Conservation (phyloP, 2,888 invertebrate genomes). For the Linnaemya tessellans region DNA sequence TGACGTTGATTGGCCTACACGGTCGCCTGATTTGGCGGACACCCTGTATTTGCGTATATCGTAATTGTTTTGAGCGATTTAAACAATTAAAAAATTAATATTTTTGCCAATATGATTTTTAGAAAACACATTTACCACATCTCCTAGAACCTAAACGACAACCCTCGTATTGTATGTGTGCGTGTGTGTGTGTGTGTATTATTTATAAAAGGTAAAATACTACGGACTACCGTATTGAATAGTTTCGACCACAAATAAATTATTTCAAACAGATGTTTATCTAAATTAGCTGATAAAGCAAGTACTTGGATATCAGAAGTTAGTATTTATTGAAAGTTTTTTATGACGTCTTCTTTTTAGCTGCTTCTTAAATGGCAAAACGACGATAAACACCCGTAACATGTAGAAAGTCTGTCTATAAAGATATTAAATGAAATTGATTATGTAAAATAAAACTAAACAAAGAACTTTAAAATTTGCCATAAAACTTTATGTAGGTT, state of each 20-base stretch:
- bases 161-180: slow-evolving; percentile 3
- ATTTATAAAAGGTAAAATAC: slow-evolving; percentile 36
- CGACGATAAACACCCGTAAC: neutral
- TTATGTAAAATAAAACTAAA: neutral
- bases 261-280: slow-evolving; percentile 65
- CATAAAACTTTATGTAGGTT: slow-evolving; percentile 14
- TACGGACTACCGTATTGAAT: slow-evolving; percentile 15
- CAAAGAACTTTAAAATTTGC: slow-evolving; percentile 10
- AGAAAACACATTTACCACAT: neutral
- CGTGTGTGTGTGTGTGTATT: slow-evolving; percentile 29
- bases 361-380: neutral
- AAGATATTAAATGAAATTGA: slow-evolving; percentile 1
- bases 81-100: too few species aligned
- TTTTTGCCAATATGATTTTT: too few species aligned
- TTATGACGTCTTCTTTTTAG: neutral
- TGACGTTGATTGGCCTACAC: too few species aligned
- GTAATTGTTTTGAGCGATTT: too few species aligned
- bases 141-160: neutral
- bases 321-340: slow-evolving; percentile 12
- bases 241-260: slow-evolving; percentile 2
- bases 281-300: slow-evolving; percentile 64
- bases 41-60: too few species aligned
- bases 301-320: slow-evolving; percentile 17
- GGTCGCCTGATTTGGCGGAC: too few species aligned
- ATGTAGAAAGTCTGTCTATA: neutral